These are phyloP conservation scores for Hippocampus comes DNA, from an alignment of 2,113 vertebrate species.

Conservation along the genomic window DNA sequence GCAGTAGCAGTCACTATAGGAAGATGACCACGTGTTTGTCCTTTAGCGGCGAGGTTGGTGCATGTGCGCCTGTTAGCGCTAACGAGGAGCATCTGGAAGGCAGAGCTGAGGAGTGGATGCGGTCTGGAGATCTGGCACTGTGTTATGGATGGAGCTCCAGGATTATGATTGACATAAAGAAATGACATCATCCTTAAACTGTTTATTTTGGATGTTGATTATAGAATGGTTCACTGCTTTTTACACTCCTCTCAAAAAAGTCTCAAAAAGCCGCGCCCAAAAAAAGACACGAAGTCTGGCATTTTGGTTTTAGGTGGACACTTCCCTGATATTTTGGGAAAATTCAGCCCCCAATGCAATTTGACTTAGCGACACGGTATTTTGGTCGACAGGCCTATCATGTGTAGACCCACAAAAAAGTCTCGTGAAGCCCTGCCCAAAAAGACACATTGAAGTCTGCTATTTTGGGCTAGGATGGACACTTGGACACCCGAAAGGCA, in stretches of 20 bases:
- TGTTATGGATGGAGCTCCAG: not conserved
- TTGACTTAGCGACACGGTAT: too few species aligned
- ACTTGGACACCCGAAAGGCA: too few species aligned
- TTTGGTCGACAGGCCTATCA: not conserved
- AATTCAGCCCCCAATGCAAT: too few species aligned
- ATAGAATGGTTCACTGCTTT: not conserved
- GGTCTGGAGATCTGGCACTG: not conserved
- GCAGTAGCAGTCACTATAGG: not conserved
- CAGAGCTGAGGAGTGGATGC: not conserved
- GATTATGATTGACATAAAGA: not conserved
- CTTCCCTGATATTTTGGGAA: too few species aligned
- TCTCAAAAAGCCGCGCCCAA: too few species aligned
- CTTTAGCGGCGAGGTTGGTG: not conserved
- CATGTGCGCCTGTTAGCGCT: not conserved
- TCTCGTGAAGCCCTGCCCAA: not conserved
- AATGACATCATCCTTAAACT: not conserved
- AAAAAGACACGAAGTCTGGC: too few species aligned
- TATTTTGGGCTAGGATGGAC: too few species aligned
- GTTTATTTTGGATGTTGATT: not conserved
- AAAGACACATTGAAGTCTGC: not conserved
- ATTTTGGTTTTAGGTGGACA: too few species aligned
- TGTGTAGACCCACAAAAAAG: not conserved
- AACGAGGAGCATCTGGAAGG: slow-evolving; percentile 54
- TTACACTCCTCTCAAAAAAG: not conserved
- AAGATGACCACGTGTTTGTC: not conserved